A percentile compares a stretch with the other conserved stretches of the same genome.
Conservation (phyloP, 2,797 vertebrate genomes). For the Poecilia gillii region DNA sequence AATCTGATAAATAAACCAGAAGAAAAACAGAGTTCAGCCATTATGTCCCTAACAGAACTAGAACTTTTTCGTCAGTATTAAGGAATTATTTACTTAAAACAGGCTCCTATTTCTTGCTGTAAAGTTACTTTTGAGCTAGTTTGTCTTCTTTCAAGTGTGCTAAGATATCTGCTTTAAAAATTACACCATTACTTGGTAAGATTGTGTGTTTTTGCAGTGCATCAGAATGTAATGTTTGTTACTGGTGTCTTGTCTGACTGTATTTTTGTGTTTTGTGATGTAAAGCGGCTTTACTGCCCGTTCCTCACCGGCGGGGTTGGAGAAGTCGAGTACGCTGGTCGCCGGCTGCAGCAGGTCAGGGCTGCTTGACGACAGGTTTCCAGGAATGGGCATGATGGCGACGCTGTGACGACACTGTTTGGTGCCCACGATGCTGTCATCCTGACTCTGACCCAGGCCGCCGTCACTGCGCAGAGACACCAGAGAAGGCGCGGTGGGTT, state of each 20-base stretch:
- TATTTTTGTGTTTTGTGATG: too few species aligned
- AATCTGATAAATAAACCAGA: not conserved
- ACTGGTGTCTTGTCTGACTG: too few species aligned
- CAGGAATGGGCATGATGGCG: constrained; percentile 95
- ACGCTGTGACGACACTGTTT: constrained; percentile 95
- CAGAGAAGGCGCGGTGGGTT: not conserved
- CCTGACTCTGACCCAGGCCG: constrained; percentile 92
- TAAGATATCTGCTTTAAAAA: too few species aligned
- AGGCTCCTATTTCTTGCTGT: too few species aligned
- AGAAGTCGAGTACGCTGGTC: constrained; percentile 91
- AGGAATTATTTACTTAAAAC: too few species aligned
- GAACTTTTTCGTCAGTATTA: too few species aligned
- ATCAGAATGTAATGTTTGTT: too few species aligned
- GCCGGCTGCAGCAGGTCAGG: constrained; percentile 94
- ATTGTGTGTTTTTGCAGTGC: too few species aligned
- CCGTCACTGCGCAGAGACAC: constrained; percentile 82
- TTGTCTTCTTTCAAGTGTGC: too few species aligned
- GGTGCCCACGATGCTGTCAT: constrained; percentile 97
- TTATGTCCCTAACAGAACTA: too few species aligned
- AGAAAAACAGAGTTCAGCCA: not conserved
- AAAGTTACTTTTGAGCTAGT: too few species aligned
- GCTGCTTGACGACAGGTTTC: constrained; percentile 93
- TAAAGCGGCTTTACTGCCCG: not conserved
- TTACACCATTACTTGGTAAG: too few species aligned
- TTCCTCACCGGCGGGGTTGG: constrained; percentile 81